Conservation (phyloP, 2,797 vertebrate species). For the Eulemur rubriventer region DNA sequence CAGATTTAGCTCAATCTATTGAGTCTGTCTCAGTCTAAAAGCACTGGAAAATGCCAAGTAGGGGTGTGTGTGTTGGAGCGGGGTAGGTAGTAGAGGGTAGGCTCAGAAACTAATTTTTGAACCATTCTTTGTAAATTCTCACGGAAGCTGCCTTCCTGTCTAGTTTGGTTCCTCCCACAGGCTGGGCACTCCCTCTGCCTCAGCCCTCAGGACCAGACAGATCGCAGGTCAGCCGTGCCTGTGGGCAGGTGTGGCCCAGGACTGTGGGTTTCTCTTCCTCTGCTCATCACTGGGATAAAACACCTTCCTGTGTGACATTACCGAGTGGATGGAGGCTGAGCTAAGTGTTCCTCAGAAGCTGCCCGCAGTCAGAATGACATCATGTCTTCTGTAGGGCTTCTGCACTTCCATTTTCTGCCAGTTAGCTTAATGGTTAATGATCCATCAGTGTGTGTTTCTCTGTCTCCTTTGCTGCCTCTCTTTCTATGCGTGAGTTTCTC, state of each 20-base stretch:
- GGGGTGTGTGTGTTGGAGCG: not conserved
- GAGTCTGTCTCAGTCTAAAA: conserved; percentile 27
- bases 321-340: conserved; percentile 18
- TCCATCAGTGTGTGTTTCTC: conserved; percentile 3
- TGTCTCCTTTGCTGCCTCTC: conserved; percentile 11
- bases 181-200: not conserved
- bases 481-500: not conserved
- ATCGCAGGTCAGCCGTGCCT: not conserved
- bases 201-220: not conserved
- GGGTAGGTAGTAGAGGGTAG: not conserved
- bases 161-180: not conserved
- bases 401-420: conserved; percentile 51
- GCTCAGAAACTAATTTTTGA: conserved; percentile 10
- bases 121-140: conserved; percentile 37
- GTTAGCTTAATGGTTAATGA: conserved; percentile 63
- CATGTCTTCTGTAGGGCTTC: conserved; percentile 63
- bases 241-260: not conserved
- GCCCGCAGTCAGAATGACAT: conserved; percentile 71
- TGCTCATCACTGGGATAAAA: conserved; percentile 6
- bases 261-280: not conserved
- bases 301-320: conserved; percentile 29
- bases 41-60: not conserved
- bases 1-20: conserved; percentile 28
- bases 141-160: not conserved
- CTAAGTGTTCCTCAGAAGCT: conserved; percentile 53